Evolutionary conservation across 2,113 vertebrate species (phyloP), one percentile per base, ranked within the genome.

Genomic region (Pluvianellus socialis): DNA sequence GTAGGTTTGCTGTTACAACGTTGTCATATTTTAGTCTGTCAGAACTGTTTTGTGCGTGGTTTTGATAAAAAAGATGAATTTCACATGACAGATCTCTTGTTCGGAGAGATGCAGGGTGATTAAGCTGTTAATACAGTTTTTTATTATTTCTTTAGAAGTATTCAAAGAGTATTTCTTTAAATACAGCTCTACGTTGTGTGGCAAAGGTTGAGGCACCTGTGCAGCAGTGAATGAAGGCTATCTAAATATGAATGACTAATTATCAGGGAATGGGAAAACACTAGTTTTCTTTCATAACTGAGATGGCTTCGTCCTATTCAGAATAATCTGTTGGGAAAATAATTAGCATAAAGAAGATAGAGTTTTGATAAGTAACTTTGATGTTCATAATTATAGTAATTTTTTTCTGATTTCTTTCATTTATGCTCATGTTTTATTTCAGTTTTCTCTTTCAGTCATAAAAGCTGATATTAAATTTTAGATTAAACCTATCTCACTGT

Each of bases 161-260:
- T 89, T 93, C 92, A 97, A 91, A 94, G 77, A 91, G 28, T 86
- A 95, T 86, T 97, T 96, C 92, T 97, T 95, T 94, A 96, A 96
- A 95, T 95, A 91, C 95, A 88, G 93, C 89, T 86, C 75, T 32
- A 70, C 53, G 3, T 59, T 96, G 72, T 94, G 81, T 97, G 93
- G 96, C 94, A 97, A 98, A 97, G 97, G 95, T 97, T 96, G 95
- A 94, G 88, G 49, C 97, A 98, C 97, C 97, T 97, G 97, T 96
- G 96, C 73, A 94, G 79, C 80, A 96, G 79, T 97, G 97, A 97
- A 97, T 88, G 96, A 88, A 95, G 68, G 47, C n/a, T 84, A 97
- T 98, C 91, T 97, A 87, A 93, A 95, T 97, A 95, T 97, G 95
- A 98, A 98, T 97, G 88, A 66, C 90, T 97, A 97, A 95, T 97